These are phyloP conservation scores for Drosophila sp. DNA, from an alignment of 1,140 invertebrate genomes.

Conservation along the genomic window DNA sequence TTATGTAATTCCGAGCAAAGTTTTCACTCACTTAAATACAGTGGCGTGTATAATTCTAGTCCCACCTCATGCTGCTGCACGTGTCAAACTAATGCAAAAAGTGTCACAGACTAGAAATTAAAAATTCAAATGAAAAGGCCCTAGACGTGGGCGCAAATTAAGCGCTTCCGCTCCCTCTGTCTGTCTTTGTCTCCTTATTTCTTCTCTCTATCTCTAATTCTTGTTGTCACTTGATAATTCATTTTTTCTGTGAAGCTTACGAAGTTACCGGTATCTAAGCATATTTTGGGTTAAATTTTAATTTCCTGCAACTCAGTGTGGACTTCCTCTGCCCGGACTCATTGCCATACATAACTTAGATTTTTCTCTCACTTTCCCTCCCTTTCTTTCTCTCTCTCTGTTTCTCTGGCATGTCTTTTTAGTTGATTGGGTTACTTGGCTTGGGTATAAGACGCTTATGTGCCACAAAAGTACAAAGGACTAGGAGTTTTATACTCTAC, in stretches of 20 bases:
- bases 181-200: neutral
- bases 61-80: constrained; percentile 10
- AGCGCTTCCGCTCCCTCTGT: constrained; percentile 59
- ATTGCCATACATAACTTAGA: constrained; percentile 12
- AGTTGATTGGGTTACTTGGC: constrained; percentile 42
- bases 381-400: neutral
- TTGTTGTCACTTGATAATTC: constrained; percentile 51
- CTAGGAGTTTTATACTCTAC: neutral
- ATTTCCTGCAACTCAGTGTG: constrained; percentile 75
- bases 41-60: constrained; percentile 49
- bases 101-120: constrained; percentile 74
- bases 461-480: constrained; percentile 1
- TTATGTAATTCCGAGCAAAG: constrained; percentile 67
- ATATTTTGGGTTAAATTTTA: constrained; percentile 71
- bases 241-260: constrained; percentile 60
- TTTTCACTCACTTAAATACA: constrained; percentile 80
- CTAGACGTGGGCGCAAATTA: constrained; percentile 62
- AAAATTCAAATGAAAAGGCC: constrained; percentile 78
- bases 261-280: constrained; percentile 35
- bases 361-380: no score
- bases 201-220: neutral
- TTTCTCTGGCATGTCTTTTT: constrained; percentile 18
- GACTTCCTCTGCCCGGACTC: constrained; percentile 41
- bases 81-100: constrained; percentile 77
- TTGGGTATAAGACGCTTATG: constrained; percentile 32